Percentiles rank a stretch among this genome's conserved stretches.
phyloP scores from a whole-genome alignment of 2,888 invertebrate species.

The Dryococelus australis region DNA sequence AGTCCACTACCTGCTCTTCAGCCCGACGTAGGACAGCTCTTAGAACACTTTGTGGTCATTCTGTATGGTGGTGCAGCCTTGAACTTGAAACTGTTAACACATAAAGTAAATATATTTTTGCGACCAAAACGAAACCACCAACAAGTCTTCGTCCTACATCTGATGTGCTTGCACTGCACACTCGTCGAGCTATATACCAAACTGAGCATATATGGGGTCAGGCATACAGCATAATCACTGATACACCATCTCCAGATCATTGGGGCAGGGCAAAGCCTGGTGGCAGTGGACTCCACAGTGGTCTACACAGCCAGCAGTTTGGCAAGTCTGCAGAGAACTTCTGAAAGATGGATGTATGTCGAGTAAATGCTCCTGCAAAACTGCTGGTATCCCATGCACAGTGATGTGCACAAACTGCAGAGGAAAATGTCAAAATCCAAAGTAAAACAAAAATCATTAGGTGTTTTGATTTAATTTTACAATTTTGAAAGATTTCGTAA shows the following conservation, averaged over 20 bases:
- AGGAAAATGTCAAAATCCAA: background rate
- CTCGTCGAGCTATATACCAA: no score
- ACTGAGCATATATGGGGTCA: no score
- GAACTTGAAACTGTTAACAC: conserved; percentile 18
- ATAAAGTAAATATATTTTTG: background rate
- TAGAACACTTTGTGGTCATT: conserved; percentile 2
- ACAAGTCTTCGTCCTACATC: conserved; percentile 18
- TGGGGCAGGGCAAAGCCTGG: no score
- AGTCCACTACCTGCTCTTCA: conserved; percentile 1
- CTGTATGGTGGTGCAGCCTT: background rate
- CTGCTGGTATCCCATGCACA: conserved; percentile 5
- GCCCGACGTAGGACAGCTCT: background rate
- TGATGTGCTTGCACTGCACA: background rate
- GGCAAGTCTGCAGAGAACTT: no score
- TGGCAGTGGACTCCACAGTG: no score
- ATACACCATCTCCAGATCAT: no score
- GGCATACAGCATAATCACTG: no score
- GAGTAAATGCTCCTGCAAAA: background rate
- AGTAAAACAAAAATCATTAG: background rate
- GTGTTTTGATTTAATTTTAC: no score
- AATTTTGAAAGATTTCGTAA: no score
- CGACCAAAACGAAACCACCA: background rate
- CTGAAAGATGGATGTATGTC: background rate
- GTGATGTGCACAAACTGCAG: background rate
- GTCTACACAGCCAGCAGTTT: no score